phyloP scores from a whole-genome alignment of 2,113 vertebrate species.

The Psammodynastes pulverulentus region DNA sequence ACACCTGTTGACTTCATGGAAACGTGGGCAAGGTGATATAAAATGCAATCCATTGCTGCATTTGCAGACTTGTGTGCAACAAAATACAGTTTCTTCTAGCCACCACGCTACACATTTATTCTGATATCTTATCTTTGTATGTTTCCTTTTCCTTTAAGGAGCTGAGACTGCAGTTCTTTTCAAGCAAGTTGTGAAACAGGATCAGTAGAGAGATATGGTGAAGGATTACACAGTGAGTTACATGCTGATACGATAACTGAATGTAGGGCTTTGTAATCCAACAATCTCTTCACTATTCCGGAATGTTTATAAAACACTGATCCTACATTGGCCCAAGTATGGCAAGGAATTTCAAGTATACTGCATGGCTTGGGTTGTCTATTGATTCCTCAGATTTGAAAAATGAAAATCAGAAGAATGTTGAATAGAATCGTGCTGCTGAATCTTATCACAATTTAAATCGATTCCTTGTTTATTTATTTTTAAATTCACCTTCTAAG shows the following conservation, averaged over 20 bases:
- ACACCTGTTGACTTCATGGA: not conserved
- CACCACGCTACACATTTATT: not conserved
- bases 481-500: not conserved
- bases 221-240: not conserved
- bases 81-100: not conserved
- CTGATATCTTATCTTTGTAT: not conserved
- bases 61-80: not conserved
- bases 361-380: not conserved
- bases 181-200: not conserved
- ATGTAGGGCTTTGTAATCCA: not conserved
- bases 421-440: not conserved
- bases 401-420: not conserved
- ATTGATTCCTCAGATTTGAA: not conserved
- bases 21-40: not conserved
- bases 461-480: not conserved
- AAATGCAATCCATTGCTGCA: not conserved
- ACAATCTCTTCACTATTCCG: not conserved
- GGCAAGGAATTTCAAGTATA: not conserved
- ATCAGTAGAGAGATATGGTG: not conserved
- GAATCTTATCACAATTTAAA: not conserved
- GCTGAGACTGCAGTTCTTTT: not conserved
- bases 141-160: not conserved
- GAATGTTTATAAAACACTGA: not conserved
- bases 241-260: not conserved
- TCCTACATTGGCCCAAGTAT: not conserved